Evolutionary conservation across 2,113 vertebrate genomes (phyloP).

Genomic region (Nycticryphes semicollaris): DNA sequence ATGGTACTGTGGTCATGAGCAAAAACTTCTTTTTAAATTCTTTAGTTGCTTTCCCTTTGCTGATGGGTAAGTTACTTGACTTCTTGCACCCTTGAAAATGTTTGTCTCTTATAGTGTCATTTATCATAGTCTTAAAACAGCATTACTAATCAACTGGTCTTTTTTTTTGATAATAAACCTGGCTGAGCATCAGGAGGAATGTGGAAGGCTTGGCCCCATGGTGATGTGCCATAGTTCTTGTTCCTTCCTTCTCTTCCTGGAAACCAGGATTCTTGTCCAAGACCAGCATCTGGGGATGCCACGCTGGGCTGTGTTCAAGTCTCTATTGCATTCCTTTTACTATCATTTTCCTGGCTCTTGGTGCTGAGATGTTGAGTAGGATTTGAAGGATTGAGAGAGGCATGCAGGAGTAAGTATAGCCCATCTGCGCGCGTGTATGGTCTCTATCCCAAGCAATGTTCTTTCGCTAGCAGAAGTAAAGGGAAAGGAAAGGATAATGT

Average conservation of each 20-base stretch:
- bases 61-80: not conserved
- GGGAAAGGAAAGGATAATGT: not conserved
- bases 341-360: not conserved
- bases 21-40: not conserved
- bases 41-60: not conserved
- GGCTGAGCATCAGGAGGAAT: not conserved
- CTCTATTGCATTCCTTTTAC: not conserved
- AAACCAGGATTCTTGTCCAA: not conserved
- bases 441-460: not conserved
- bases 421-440: not conserved
- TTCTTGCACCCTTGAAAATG: not conserved
- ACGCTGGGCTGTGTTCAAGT: accelerated
- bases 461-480: not conserved
- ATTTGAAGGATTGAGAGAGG: not conserved
- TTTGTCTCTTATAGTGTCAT: not conserved
- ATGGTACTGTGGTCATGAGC: not conserved
- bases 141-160: not conserved
- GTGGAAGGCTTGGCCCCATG: not conserved
- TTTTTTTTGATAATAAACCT: not conserved
- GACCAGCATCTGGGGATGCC: not conserved
- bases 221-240: accelerated
- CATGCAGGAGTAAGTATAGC: not conserved
- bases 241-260: not conserved
- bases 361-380: not conserved
- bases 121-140: not conserved